Evolutionary conservation across 2,113 vertebrate genomes (phyloP).

Genomic region (Laterallus jamaicensis): DNA sequence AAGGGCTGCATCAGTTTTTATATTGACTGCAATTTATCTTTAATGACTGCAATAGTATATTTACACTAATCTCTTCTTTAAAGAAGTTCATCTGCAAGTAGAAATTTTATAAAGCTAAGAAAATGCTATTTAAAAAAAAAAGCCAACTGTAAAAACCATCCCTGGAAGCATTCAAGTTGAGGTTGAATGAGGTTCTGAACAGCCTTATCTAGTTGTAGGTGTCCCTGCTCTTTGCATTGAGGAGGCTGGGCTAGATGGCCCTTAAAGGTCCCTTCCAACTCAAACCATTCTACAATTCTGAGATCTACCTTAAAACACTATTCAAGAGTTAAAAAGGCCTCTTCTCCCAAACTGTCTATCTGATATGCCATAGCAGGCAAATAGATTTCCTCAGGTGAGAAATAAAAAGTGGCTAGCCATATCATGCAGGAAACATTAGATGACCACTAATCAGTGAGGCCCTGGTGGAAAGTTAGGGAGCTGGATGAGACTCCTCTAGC

Average conservation of each 20-base stretch:
- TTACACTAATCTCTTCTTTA: neutral
- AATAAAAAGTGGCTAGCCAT: neutral
- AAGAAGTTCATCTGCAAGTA: neutral
- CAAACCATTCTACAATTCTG: neutral
- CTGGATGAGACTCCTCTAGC: neutral
- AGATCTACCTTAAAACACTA: neutral
- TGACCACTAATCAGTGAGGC: neutral
- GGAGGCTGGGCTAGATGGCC: neutral
- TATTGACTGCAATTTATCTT: neutral
- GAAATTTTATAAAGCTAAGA: neutral
- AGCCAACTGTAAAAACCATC: neutral
- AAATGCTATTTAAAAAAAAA: neutral
- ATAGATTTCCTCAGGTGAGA: neutral
- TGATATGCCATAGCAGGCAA: neutral
- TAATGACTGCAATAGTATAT: neutral
- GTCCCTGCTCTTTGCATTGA: neutral
- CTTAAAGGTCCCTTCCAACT: neutral
- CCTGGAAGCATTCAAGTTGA: neutral
- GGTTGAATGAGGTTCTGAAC: accelerated
- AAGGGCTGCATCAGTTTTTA: neutral
- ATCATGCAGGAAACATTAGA: neutral
- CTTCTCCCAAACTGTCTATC: neutral
- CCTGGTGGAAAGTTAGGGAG: neutral
- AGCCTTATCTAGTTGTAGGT: neutral
- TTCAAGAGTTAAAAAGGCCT: neutral